These are phyloP conservation scores for Octopus bimaculoides DNA, from an alignment of 1,140 invertebrate genomes.

Conservation along the genomic window DNA sequence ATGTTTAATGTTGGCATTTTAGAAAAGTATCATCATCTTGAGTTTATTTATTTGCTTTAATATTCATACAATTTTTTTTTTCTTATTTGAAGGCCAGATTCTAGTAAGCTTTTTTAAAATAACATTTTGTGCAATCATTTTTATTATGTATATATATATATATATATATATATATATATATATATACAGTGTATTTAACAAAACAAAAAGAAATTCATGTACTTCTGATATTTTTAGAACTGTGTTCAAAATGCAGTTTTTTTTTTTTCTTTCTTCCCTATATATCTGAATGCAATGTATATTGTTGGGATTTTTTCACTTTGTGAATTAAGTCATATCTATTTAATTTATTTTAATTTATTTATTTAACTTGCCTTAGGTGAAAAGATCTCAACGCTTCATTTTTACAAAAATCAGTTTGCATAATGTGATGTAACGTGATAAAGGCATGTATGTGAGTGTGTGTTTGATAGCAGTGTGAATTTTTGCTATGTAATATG, in stretches of 20 bases:
- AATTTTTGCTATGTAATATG: slow-evolving; percentile 8
- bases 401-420: slow-evolving; percentile 9
- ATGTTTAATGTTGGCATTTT: too few species aligned
- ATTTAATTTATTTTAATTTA: slow-evolving; percentile 14
- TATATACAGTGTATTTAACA: background rate
- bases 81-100: too few species aligned
- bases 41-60: too few species aligned
- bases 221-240: background rate
- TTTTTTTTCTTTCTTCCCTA: background rate
- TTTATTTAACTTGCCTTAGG: slow-evolving; percentile 15
- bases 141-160: background rate
- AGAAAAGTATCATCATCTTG: too few species aligned
- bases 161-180: background rate
- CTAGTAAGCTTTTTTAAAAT: too few species aligned
- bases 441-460: background rate
- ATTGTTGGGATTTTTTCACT: slow-evolving; percentile 15
- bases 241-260: background rate
- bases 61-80: too few species aligned
- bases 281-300: slow-evolving; percentile 5
- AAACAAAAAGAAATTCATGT: background rate
- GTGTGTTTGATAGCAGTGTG: slow-evolving; percentile 6
- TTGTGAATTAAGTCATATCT: slow-evolving; percentile 13
- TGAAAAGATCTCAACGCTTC: slow-evolving; percentile 12
- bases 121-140: too few species aligned
- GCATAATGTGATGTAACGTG: slow-evolving; percentile 9